Percentiles rank a stretch among this genome's conserved stretches.
Evolutionary conservation across 2,888 invertebrate species (phyloP).

Genomic region (Alentia gelatinosa): DNA sequence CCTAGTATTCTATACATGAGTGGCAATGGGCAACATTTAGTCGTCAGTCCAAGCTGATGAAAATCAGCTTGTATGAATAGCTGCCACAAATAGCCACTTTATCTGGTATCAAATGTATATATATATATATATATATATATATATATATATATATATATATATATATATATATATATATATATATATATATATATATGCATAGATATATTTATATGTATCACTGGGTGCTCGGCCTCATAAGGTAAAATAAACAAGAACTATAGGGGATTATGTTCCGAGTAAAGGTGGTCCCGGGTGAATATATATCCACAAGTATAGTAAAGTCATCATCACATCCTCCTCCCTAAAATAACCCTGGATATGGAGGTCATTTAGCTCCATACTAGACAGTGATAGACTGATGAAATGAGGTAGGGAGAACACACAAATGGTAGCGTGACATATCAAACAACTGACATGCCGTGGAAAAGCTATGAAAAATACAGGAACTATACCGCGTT

Average conservation of each 20-base stretch:
- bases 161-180: constrained; percentile 1
- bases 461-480: too few species aligned
- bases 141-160: not conserved
- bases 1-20: too few species aligned
- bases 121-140: too few species aligned
- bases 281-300: not conserved
- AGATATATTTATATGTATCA: not conserved
- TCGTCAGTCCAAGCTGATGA: too few species aligned
- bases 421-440: too few species aligned
- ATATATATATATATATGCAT: constrained; percentile 1
- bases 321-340: not conserved
- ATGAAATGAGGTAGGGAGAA: not conserved
- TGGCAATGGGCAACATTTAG: too few species aligned
- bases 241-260: not conserved
- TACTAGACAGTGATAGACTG: not conserved
- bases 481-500: too few species aligned
- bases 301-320: not conserved
- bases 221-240: not conserved
- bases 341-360: not conserved
- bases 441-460: too few species aligned
- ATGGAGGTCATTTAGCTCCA: not conserved
- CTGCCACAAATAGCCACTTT: too few species aligned
- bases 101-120: too few species aligned
- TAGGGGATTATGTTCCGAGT: not conserved
- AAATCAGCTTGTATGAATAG: too few species aligned